Evolutionary conservation across 1,140 invertebrate species (phyloP).

Genomic region (Rhizoglyphus robini): DNA sequence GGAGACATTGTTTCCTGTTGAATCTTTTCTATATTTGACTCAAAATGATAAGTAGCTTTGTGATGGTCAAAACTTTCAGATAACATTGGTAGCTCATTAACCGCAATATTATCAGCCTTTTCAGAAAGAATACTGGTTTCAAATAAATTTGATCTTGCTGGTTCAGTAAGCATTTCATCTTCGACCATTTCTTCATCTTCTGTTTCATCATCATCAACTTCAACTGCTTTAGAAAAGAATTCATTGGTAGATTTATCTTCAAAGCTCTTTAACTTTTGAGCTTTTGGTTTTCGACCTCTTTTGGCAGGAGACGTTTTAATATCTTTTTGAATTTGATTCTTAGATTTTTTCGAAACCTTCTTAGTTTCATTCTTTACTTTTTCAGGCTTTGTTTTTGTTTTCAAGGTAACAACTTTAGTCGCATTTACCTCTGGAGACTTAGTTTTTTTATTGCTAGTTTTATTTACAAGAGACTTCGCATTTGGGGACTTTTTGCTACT

Average conservation of each 20-base stretch:
- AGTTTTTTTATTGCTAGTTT: no score
- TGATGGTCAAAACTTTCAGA: not conserved
- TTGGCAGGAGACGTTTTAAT: not conserved
- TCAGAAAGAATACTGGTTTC: not conserved
- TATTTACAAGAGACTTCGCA: no score
- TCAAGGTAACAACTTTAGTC: no score
- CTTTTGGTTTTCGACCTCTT: not conserved
- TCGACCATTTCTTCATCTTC: not conserved
- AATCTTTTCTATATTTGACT: not conserved
- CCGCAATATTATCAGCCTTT: not conserved
- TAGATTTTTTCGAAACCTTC: not conserved
- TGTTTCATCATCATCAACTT: constrained; percentile 6
- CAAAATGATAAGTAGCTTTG: not conserved
- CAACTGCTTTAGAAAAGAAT: not conserved
- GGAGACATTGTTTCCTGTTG: constrained; percentile 5
- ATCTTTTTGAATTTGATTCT: no score
- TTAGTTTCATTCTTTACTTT: not conserved
- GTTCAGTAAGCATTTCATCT: not conserved
- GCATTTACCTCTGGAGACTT: no score
- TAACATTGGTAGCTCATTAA: not conserved
- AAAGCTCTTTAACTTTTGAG: not conserved
- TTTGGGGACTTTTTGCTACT: not conserved
- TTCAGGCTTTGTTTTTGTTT: not conserved
- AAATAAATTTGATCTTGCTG: not conserved
- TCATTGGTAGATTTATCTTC: not conserved